A percentile compares a stretch with the other conserved stretches of the same genome.
phyloP scores from a whole-genome alignment of 2,113 vertebrate genomes.

The Chloropsis cyanopogon region DNA sequence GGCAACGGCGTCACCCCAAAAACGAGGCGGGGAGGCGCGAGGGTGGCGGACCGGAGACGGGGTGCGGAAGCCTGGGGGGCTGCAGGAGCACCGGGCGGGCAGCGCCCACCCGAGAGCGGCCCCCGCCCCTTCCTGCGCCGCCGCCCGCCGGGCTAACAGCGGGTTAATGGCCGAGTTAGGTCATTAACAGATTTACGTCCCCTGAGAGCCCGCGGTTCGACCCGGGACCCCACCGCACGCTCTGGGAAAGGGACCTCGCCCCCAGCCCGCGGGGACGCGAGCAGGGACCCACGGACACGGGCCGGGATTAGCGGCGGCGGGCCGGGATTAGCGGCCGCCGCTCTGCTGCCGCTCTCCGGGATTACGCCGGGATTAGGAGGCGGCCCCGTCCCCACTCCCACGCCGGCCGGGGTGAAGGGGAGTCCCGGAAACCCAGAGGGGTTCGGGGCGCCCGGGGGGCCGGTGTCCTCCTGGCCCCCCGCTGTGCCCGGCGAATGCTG shows the following conservation, averaged over 20 bases:
- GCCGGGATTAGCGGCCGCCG: constrained; percentile 52
- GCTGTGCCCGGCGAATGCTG: background rate
- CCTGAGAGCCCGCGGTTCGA: background rate
- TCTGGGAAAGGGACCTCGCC: background rate
- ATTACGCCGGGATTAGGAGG: constrained; percentile 69
- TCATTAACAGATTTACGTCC: background rate
- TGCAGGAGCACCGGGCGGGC: background rate
- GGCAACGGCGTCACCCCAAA: background rate
- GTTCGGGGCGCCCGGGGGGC: fast-evolving
- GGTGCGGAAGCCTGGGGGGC: too few species aligned
- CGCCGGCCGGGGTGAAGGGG: background rate
- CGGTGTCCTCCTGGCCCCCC: fast-evolving
- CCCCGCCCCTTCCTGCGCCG: background rate
- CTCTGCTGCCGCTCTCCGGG: constrained; percentile 36
- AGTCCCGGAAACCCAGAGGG: too few species aligned
- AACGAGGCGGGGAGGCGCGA: background rate
- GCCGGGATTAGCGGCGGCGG: background rate
- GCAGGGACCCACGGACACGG: background rate
- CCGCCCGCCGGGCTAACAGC: background rate
- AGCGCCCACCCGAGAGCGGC: background rate
- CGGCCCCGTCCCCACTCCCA: background rate
- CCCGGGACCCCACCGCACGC: background rate
- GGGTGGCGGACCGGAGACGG: background rate
- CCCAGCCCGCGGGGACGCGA: background rate
- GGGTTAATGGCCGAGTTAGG: background rate